Conservation (phyloP, 2,113 vertebrate species). For the Nyctibius bracteatus region DNA sequence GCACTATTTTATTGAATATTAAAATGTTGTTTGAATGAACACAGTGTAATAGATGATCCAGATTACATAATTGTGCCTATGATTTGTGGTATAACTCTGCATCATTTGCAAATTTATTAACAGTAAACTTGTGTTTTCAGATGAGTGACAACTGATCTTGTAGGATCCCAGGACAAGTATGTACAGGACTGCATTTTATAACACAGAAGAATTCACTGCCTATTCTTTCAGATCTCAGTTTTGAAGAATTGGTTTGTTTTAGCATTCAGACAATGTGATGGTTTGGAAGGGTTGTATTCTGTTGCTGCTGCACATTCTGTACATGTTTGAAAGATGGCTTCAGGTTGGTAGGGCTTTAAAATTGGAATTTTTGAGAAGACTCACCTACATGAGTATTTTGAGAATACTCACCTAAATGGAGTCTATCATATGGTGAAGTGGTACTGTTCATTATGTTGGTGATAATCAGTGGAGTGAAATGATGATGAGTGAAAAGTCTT, state of each 20-base stretch:
- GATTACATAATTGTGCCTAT: neutral
- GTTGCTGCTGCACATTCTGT: neutral
- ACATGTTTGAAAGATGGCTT: neutral
- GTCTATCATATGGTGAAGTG: neutral
- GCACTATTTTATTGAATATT: neutral
- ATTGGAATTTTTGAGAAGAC: neutral
- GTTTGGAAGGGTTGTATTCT: neutral
- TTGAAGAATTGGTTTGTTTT: neutral
- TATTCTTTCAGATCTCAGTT: neutral
- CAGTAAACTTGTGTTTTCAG: neutral
- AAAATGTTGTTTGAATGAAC: neutral
- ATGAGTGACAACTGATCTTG: neutral
- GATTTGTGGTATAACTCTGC: neutral
- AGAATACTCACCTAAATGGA: neutral
- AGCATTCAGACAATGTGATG: neutral
- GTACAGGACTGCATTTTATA: neutral
- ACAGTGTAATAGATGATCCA: neutral
- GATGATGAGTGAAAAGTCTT: neutral
- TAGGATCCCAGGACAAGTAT: neutral
- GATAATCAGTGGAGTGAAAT: neutral
- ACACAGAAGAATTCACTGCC: neutral
- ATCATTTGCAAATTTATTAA: neutral
- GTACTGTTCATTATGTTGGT: neutral
- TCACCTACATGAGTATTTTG: neutral
- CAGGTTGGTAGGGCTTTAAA: neutral